Conservation (phyloP, 1,140 invertebrate genomes). For the Rhagoletis pomonella region DNA sequence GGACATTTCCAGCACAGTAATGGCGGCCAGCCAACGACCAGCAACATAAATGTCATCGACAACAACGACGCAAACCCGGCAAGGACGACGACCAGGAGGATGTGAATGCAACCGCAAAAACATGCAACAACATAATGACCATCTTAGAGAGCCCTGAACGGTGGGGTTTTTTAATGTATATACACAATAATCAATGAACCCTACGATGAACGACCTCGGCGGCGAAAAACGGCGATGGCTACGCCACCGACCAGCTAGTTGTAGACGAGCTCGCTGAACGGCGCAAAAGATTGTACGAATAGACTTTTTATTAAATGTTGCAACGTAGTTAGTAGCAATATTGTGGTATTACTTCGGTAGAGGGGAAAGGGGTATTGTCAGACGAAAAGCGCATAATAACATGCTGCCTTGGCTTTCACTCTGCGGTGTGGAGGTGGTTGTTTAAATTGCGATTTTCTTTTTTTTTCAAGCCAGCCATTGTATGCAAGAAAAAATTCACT, state of each 20-base stretch:
- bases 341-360: not conserved
- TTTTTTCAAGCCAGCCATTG: not conserved
- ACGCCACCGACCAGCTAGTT: not conserved
- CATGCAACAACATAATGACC: not conserved
- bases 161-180: not conserved
- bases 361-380: no score
- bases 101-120: constrained; percentile 16
- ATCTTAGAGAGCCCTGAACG: not conserved
- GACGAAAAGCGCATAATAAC: no score
- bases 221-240: not conserved
- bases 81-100: not conserved
- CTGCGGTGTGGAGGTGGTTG: no score
- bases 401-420: no score
- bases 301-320: not conserved
- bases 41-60: not conserved
- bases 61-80: not conserved
- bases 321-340: not conserved
- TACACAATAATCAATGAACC: constrained; percentile 48
- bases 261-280: not conserved
- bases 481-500: not conserved
- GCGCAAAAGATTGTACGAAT: not conserved
- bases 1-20: constrained; percentile 24
- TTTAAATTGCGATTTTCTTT: constrained; percentile 4
- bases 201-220: constrained; percentile 33
- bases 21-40: not conserved